A percentile compares a stretch with the other conserved stretches of the same genome.
These are phyloP conservation scores for Noturus placidus DNA, from an alignment of 2,113 vertebrate genomes.

Conservation along the genomic window DNA sequence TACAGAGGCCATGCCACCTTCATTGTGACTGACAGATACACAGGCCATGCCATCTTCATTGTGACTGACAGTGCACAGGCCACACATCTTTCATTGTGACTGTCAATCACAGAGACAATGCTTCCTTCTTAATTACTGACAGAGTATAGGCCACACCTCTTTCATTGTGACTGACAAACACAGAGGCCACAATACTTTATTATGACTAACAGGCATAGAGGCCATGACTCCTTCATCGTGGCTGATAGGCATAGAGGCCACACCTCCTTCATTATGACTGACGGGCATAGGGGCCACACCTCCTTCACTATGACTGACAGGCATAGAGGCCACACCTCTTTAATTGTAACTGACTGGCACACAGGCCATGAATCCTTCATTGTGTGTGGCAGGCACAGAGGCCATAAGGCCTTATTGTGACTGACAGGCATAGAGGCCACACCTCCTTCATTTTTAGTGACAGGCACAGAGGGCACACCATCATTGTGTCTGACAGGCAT, in stretches of 20 bases:
- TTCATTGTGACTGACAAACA: background rate
- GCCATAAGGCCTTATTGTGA: background rate
- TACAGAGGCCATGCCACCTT: background rate
- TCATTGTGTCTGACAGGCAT: background rate
- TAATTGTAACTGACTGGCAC: background rate
- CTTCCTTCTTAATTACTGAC: background rate
- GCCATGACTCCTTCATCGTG: background rate
- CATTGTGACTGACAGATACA: background rate
- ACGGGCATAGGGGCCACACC: background rate
- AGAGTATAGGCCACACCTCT: background rate
- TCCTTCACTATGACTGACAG: background rate
- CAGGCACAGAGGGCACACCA: background rate
- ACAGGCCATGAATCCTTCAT: background rate
- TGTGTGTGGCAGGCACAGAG: no score
- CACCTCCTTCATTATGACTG: background rate
- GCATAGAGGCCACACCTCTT: background rate
- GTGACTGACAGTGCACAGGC: background rate
- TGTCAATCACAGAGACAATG: background rate
- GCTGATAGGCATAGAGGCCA: background rate
- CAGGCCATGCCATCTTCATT: no score
- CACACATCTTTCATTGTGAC: background rate
- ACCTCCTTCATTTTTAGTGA: background rate
- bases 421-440: background rate
- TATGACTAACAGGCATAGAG: background rate
- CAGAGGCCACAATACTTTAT: background rate